Percentiles rank a stretch among this genome's conserved stretches.
phyloP scores from a whole-genome alignment of 1,140 invertebrate genomes.

The Drosophila busckii region DNA sequence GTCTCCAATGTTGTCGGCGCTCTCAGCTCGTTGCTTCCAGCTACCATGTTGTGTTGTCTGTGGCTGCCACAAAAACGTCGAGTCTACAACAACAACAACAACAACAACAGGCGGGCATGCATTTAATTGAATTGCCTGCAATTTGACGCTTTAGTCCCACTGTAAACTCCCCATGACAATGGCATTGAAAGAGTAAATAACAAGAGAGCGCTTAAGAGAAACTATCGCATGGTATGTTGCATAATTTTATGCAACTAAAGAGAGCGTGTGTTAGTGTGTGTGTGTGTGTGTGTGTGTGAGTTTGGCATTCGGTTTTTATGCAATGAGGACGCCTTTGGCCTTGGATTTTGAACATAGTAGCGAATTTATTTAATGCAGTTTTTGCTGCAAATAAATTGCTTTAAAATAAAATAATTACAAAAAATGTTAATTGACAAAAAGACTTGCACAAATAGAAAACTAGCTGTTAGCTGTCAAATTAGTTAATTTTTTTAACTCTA shows the following conservation, averaged over 20 bases:
- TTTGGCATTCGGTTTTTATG: slow-evolving; percentile 47
- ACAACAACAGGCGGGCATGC: slow-evolving; percentile 47
- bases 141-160: slow-evolving; percentile 29
- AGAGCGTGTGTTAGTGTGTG: slow-evolving; percentile 7
- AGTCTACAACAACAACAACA: slow-evolving; percentile 22
- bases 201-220: slow-evolving; percentile 27
- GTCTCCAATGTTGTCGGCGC: slow-evolving; percentile 29
- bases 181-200: slow-evolving; percentile 59
- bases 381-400: not conserved
- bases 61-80: slow-evolving; percentile 44
- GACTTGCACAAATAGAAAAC: too few species aligned
- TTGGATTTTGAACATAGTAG: too few species aligned
- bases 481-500: too few species aligned
- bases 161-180: slow-evolving; percentile 62
- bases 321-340: slow-evolving; percentile 39
- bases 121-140: slow-evolving; percentile 73
- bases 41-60: slow-evolving; percentile 61
- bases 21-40: slow-evolving; percentile 8
- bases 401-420: too few species aligned
- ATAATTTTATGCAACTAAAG: slow-evolving; percentile 69
- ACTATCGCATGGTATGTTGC: slow-evolving; percentile 47
- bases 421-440: too few species aligned
- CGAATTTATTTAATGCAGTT: too few species aligned
- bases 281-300: slow-evolving; percentile 21
- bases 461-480: too few species aligned